phyloP scores from a whole-genome alignment of 2,888 invertebrate species.

The Gymnoscelis rufifasciata region DNA sequence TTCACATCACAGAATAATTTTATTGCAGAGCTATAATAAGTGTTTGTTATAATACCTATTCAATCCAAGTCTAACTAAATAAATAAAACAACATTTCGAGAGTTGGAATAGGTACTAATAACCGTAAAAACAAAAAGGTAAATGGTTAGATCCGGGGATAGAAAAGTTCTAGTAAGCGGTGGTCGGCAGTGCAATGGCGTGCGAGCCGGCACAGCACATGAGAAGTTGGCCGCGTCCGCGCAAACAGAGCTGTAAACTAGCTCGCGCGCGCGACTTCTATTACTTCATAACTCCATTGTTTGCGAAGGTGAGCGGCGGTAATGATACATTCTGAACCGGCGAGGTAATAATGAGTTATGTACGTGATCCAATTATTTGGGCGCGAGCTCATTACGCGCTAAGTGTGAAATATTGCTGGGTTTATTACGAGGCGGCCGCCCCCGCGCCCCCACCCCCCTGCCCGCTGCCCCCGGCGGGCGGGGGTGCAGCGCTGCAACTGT shows the following conservation, averaged over 20 bases:
- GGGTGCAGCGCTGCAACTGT: slow-evolving; percentile 68
- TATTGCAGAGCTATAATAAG: too few relatives aligned
- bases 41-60: too few relatives aligned
- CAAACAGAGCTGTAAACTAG: slow-evolving; percentile 27
- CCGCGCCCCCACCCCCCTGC: slow-evolving; percentile 9
- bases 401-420: slow-evolving; percentile 79
- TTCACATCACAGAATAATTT: too few relatives aligned
- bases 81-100: too few relatives aligned
- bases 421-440: slow-evolving; percentile 57
- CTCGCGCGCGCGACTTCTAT: slow-evolving; percentile 41
- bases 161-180: too few relatives aligned
- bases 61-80: too few relatives aligned
- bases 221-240: slow-evolving; percentile 10
- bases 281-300: slow-evolving; percentile 29
- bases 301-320: slow-evolving; percentile 39
- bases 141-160: too few relatives aligned
- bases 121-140: too few relatives aligned
- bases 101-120: too few relatives aligned
- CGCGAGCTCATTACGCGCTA: slow-evolving; percentile 79
- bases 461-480: slow-evolving; percentile 24
- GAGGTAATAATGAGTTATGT: slow-evolving; percentile 80
- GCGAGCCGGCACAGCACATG: too few relatives aligned
- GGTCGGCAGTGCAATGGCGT: too few relatives aligned
- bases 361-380: slow-evolving; percentile 81
- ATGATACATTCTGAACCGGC: slow-evolving; percentile 76